phyloP scores from a whole-genome alignment of 2,113 vertebrate genomes.

The Hyperopisus bebe region DNA sequence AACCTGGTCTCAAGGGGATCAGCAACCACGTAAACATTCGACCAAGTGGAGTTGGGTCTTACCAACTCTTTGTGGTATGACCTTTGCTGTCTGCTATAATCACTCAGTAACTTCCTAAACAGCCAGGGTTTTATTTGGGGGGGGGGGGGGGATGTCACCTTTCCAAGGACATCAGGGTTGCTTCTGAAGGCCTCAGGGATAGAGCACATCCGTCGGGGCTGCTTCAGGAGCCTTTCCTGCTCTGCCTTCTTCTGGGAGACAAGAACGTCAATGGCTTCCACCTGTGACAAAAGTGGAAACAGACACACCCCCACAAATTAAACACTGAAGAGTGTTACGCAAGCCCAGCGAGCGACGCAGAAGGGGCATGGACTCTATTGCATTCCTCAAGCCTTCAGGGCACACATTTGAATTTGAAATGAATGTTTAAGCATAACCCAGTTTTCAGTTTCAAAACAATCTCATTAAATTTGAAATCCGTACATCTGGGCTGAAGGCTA shows the following conservation, averaged over 20 bases:
- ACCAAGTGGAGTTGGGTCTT: neutral
- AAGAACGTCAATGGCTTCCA: slow-evolving; percentile 53
- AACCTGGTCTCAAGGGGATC: neutral
- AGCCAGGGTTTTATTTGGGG: neutral
- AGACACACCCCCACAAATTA: neutral
- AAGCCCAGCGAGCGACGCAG: neutral
- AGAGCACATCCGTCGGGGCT: slow-evolving; percentile 65
- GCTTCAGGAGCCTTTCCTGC: slow-evolving; percentile 49
- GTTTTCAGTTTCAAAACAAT: neutral
- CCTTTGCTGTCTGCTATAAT: neutral
- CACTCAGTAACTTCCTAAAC: neutral
- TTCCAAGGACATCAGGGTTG: slow-evolving; percentile 76
- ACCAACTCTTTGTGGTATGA: neutral
- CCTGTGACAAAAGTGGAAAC: slow-evolving; percentile 51
- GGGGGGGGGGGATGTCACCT: slow-evolving; percentile 51
- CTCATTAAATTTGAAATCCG: neutral
- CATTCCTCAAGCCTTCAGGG: neutral
- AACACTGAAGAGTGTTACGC: neutral
- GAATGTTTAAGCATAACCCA: neutral
- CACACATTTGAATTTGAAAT: neutral
- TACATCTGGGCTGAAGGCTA: neutral
- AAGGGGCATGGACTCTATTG: neutral
- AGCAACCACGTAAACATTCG: neutral
- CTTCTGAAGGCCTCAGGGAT: slow-evolving; percentile 62
- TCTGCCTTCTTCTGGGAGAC: slow-evolving; percentile 56